Percentiles rank a stretch among this genome's conserved stretches.
phyloP scores from a whole-genome alignment of 2,888 invertebrate genomes.

The Parnassius smintheus region DNA sequence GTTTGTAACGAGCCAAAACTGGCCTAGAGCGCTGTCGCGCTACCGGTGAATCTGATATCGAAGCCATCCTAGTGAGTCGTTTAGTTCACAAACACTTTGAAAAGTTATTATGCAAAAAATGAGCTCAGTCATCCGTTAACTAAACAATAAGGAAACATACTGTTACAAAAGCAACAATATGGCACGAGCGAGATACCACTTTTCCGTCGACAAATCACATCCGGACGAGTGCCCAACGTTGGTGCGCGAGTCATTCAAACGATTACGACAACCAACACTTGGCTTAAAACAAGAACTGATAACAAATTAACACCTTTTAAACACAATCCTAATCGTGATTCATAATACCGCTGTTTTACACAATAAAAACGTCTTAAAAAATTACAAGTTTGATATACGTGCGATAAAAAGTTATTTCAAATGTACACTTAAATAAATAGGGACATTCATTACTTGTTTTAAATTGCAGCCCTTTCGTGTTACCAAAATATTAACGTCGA shows the following conservation, averaged over 20 bases:
- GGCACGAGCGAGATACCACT: slow-evolving; percentile 70
- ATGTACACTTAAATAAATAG: slow-evolving; percentile 12
- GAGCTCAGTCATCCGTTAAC: slow-evolving; percentile 46
- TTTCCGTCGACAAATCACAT: slow-evolving; percentile 79
- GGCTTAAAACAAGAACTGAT: slow-evolving; percentile 56
- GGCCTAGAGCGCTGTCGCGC: slow-evolving; percentile 67
- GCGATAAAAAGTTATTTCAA: neutral
- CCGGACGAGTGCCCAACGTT: slow-evolving; percentile 66
- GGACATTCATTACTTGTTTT: slow-evolving; percentile 36
- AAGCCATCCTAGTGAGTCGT: slow-evolving; percentile 51
- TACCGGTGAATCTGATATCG: slow-evolving; percentile 65
- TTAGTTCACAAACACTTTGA: slow-evolving; percentile 23
- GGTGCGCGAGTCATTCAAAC: slow-evolving; percentile 67
- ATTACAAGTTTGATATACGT: neutral
- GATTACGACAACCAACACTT: slow-evolving; percentile 56
- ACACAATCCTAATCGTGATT: slow-evolving; percentile 35
- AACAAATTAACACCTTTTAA: slow-evolving; percentile 48
- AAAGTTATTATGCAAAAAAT: slow-evolving; percentile 30
- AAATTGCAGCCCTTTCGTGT: slow-evolving; percentile 36
- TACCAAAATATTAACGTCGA: slow-evolving; percentile 46
- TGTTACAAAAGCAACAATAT: slow-evolving; percentile 64
- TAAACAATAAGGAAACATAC: slow-evolving; percentile 69
- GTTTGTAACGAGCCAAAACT: slow-evolving; percentile 69
- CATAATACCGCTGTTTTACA: slow-evolving; percentile 2
- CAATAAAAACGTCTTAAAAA: slow-evolving; percentile 13